These are phyloP conservation scores for Colletes gigas DNA, from an alignment of 1,140 invertebrate species.

Conservation along the genomic window DNA sequence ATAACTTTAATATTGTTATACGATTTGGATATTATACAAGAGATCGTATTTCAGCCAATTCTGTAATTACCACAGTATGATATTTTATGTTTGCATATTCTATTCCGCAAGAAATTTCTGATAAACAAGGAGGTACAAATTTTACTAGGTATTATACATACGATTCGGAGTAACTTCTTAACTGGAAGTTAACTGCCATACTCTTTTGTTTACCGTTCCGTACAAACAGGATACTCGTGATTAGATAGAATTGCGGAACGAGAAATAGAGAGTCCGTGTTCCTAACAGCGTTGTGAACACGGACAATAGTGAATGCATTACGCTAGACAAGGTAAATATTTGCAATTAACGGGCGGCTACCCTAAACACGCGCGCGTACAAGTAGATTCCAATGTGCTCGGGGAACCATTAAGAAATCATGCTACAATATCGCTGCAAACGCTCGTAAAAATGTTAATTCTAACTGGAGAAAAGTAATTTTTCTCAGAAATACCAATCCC, in stretches of 20 bases:
- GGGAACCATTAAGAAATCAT: constrained; percentile 3
- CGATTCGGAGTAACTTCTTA: no score
- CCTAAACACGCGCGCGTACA: not conserved
- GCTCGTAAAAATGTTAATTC: no score
- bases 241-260: constrained; percentile 24
- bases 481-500: no score
- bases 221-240: constrained; percentile 7
- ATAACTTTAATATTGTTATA: no score
- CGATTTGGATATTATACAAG: no score
- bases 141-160: not conserved
- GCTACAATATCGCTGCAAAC: not conserved
- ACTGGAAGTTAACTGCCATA: not conserved
- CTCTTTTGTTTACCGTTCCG: no score
- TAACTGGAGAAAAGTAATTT: no score
- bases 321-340: constrained; percentile 33
- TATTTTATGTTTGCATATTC: no score
- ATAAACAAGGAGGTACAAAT: not conserved
- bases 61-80: no score
- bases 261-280: constrained; percentile 12
- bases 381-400: not conserved
- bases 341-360: constrained; percentile 26
- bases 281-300: constrained; percentile 13
- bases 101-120: no score
- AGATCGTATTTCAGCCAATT: no score
- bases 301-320: constrained; percentile 32